Evolutionary conservation across 1,140 invertebrate genomes (phyloP).

Genomic region (Centruroides vittatus): DNA sequence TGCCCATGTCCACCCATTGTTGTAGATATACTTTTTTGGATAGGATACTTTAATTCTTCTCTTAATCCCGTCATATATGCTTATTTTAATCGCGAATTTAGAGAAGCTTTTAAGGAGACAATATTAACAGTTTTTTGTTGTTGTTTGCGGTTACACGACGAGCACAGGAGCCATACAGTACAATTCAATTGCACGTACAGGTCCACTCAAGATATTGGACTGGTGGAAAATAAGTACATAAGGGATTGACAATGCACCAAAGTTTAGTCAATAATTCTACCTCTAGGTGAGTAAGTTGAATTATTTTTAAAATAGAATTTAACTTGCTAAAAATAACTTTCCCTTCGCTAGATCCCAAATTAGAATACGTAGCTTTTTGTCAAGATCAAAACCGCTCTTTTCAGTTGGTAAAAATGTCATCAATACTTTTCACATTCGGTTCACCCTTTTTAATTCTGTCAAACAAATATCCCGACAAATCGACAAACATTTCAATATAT

Average conservation of each 20-base stretch:
- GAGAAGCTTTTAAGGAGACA: conserved; percentile 93
- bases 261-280: not conserved
- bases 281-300: not conserved
- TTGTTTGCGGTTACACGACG: conserved; percentile 15
- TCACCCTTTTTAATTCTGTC: no score
- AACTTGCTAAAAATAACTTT: no score
- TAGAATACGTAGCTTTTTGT: no score
- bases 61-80: conserved; percentile 95
- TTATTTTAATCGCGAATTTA: conserved; percentile 97
- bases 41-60: conserved; percentile 95
- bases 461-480: no score
- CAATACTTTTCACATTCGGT: no score
- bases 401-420: no score
- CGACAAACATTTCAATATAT: no score
- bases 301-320: no score
- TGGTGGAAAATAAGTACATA: conserved; percentile 21
- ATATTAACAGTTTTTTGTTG: conserved; percentile 69
- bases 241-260: conserved; percentile 10
- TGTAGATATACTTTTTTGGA: conserved; percentile 90
- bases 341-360: no score
- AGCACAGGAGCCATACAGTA: conserved; percentile 16
- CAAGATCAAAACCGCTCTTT: no score
- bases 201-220: conserved; percentile 21
- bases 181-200: conserved; percentile 21
- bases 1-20: conserved; percentile 61